These are phyloP conservation scores for Synergus umbraculus DNA, from an alignment of 2,888 invertebrate genomes.

Conservation along the genomic window DNA sequence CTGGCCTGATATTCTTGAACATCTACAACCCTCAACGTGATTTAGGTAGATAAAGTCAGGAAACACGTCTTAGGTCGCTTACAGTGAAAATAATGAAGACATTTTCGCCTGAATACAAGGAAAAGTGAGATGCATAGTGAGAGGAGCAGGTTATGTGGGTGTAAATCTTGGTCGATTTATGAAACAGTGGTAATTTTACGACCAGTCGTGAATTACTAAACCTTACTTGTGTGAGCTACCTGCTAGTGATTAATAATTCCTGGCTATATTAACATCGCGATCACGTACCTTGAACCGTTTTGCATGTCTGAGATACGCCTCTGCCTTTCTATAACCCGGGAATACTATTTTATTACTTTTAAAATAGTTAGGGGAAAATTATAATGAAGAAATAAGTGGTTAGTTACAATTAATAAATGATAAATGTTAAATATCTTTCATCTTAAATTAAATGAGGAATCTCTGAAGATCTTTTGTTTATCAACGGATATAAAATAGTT, in stretches of 20 bases:
- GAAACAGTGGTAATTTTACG: conserved; percentile 6
- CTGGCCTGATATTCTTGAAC: conserved; percentile 26
- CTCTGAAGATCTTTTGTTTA: too few species aligned
- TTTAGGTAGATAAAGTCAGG: conserved; percentile 8
- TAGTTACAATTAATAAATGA: neutral
- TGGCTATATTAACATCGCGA: neutral
- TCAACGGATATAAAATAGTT: too few species aligned
- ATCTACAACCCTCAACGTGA: conserved; percentile 24
- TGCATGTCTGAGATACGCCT: neutral
- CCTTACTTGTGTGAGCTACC: neutral
- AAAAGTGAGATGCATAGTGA: conserved; percentile 8
- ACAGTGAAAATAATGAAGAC: conserved; percentile 20
- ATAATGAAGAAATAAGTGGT: neutral
- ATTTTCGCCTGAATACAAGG: conserved; percentile 18
- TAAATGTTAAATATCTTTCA: neutral
- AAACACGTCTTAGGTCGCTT: conserved; percentile 5
- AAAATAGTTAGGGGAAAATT: neutral
- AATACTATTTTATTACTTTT: neutral
- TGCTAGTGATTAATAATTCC: conserved; percentile 3
- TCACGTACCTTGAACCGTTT: conserved; percentile 12
- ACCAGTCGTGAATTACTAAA: neutral
- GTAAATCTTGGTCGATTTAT: conserved; percentile 6
- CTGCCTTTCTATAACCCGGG: conserved; percentile 42
- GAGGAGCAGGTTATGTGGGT: neutral
- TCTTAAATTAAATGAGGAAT: too few species aligned